Base-by-base conservation (phyloP, 2,797 vertebrate species). In the Gorsachius magnificus region DNA sequence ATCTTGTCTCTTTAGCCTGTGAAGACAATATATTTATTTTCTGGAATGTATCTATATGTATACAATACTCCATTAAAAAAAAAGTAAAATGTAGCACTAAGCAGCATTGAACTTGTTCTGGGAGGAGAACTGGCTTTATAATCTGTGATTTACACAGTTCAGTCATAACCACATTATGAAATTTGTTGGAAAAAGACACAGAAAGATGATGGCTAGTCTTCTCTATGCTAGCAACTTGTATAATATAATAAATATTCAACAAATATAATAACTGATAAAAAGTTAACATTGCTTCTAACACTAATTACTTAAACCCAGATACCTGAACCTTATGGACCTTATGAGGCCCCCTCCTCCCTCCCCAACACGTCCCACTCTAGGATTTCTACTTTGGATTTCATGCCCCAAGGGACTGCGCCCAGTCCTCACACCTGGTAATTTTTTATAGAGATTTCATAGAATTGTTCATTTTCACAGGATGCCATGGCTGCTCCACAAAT, bases 401-500 rank as follows among this genome's bases (percentile, higher is more conserved):
- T 22, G n/a, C 11, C 9, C 6, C 24, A 58, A 10, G 2, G 13
- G 10, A n/a, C 38, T 33, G 19, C 43, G 28, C 5, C 56, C 36
- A 17, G 35, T 76, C 16, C 24, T 89, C 0, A 0, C 13, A 64
- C 4, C 25, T 68, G 29, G 16, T 5, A 36, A 26, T 24, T 41
- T 82, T 82, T 58, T 36, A 20, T 10, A 43, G 31, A 48, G 7
- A 28, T 50, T 70, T 75, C 43, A 53, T 0, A 22, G 28, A 92
- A 53, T 24, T 65, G 4, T 38, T 76, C 24, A 64, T 68, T 78
- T 31, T 68, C 2, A 1, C 8, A 71, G 16, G 54, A 46, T 28
- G n/a, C 8, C 0, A 0, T 18, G 54, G 28, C n/a, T 65, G 22
- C 11, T 65, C 16, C 63, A 65, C 36, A 83, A 45, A 50, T 41